Evolutionary conservation across 1,140 invertebrate species (phyloP), one percentile per base, ranked within the genome.

Genomic region (Hyphantria cunea): DNA sequence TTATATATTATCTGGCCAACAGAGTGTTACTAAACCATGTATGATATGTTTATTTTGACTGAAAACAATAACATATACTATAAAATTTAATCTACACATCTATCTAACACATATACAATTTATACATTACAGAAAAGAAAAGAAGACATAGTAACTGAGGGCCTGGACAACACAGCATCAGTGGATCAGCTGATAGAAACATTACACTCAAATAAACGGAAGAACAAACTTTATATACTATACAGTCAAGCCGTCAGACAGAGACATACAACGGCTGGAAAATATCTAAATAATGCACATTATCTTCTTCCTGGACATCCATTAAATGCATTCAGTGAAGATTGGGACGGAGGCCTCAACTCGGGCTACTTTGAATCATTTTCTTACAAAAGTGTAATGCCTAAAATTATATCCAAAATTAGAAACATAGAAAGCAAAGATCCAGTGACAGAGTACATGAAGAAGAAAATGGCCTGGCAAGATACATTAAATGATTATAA

Each of bases 281-380:
- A 51, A 11, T 11, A 55, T 10, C 49, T 66, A 8, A 42, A 63
- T 0, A 66, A 69, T 34, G 68, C 67, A 17, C 87, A 90, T 54
- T 82, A 55, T 51, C 54, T 60, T 13, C 32, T 82, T 0, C 78
- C 84, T 3, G 80, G 83, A 5, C 75, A 89, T 48, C 78, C 83
- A 0, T 48, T 90, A n/a, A 82, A 82, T 37, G 58, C 67, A 42
- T 86, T 86, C 32, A 73, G 64, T 55, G 75, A 85, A 6, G 80
- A 86, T 17, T 90, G 84, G 82, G 76, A 88, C 54, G 88, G 88
- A 11, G 74, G 77, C 9, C 58, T 89, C 0, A 66, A 75, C 15
- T 58, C 70, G 0, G 68, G 73, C 37, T 86, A 78, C 55, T 89
- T 88, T 74, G 78, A 90, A 66, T 61, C 64, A 34, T 86, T 90